A percentile compares a stretch with the other conserved stretches of the same genome.
phyloP scores from a whole-genome alignment of 2,888 invertebrate species.

The Eupsilia transversa region DNA sequence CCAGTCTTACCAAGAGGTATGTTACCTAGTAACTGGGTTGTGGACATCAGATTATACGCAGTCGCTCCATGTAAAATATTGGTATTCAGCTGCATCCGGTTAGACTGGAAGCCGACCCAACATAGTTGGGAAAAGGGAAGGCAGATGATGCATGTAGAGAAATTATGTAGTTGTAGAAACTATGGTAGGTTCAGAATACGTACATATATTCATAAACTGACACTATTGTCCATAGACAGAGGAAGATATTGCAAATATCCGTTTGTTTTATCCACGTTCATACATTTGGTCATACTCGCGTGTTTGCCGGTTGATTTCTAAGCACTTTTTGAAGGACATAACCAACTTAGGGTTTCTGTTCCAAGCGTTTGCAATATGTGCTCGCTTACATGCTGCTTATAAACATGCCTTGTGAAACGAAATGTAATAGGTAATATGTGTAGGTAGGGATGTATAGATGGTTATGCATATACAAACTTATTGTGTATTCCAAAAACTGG shows the following conservation, averaged over 20 bases:
- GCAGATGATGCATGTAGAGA: background rate
- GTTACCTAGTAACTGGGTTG: too few relatives aligned
- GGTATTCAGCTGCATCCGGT: too few relatives aligned
- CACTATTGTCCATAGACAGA: background rate
- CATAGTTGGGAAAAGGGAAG: too few relatives aligned
- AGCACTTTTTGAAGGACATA: background rate
- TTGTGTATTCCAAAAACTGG: constrained; percentile 14
- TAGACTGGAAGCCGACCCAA: too few relatives aligned
- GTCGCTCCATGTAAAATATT: too few relatives aligned
- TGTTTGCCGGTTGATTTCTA: background rate
- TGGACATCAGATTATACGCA: too few relatives aligned
- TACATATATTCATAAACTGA: background rate
- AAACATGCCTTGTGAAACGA: background rate
- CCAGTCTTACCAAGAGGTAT: too few relatives aligned
- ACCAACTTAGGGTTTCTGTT: background rate
- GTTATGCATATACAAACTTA: background rate
- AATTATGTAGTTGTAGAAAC: background rate
- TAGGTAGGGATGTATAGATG: background rate
- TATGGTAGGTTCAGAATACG: background rate
- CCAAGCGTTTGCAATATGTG: background rate
- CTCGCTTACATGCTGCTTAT: background rate
- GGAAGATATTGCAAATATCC: too few relatives aligned
- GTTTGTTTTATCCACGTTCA: background rate
- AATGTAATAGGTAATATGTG: background rate
- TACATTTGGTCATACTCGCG: background rate